phyloP scores from a whole-genome alignment of 35 echinoderm and acorn worm species.

The Hemicentrotus pulcherrimus region DNA sequence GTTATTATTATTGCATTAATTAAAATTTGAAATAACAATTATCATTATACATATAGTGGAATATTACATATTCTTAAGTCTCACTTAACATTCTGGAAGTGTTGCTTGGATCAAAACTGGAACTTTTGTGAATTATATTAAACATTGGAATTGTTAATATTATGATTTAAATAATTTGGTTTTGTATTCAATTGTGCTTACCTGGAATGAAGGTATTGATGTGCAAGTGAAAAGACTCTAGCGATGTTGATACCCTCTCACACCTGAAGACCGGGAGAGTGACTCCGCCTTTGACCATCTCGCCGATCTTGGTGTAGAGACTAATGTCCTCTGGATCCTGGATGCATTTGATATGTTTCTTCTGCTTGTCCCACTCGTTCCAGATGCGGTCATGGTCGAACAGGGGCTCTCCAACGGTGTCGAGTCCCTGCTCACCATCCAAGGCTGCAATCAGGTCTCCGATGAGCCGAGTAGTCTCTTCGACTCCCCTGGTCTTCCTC shows the following conservation, averaged over 20 bases:
- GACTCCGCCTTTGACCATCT: background rate
- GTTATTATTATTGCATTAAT: too few relatives aligned
- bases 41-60: too few relatives aligned
- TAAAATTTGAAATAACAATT: too few relatives aligned
- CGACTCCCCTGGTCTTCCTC: slow-evolving; percentile 48
- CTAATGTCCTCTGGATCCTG: slow-evolving; percentile 44
- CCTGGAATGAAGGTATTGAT: background rate
- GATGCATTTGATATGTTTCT: slow-evolving; percentile 57
- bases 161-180: too few relatives aligned
- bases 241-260: slow-evolving; percentile 62
- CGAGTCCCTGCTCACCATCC: slow-evolving; percentile 36
- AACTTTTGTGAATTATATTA: too few relatives aligned
- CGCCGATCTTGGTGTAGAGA: slow-evolving; percentile 49
- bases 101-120: too few relatives aligned
- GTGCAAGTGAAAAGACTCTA: slow-evolving; percentile 42
- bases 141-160: too few relatives aligned
- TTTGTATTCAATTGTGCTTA: background rate
- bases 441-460: slow-evolving; percentile 46
- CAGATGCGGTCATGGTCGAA: slow-evolving; percentile 44
- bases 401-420: slow-evolving; percentile 73
- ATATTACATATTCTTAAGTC: too few relatives aligned
- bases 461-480: slow-evolving; percentile 57
- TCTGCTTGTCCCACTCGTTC: slow-evolving; percentile 50
- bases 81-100: too few relatives aligned
- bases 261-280: slow-evolving; percentile 48